A percentile compares a stretch with the other conserved stretches of the same genome.
Evolutionary conservation across 35 echinoderm and acorn worm species (phyloP).

Genomic region (Amphiura filiformis): DNA sequence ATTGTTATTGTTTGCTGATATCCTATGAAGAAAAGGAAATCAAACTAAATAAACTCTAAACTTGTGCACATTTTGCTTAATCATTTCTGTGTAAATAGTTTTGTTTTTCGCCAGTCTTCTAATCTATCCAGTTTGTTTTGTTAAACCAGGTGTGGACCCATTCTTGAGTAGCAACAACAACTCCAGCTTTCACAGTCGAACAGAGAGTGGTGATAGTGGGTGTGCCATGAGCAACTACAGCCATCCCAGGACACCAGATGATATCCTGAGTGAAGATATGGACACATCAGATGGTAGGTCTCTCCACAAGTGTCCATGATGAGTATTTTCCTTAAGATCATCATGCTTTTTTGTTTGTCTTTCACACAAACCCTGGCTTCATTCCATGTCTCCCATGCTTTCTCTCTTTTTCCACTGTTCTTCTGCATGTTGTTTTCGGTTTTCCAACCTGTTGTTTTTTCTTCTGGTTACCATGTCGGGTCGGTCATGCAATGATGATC

Average conservation of each 20-base stretch:
- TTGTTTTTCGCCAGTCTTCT: not conserved
- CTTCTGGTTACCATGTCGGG: not conserved
- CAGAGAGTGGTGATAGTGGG: slow-evolving; percentile 87
- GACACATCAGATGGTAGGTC: slow-evolving; percentile 71
- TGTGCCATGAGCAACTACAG: slow-evolving; percentile 93
- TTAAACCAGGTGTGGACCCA: slow-evolving; percentile 56
- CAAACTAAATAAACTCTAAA: too few relatives aligned
- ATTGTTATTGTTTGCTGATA: too few relatives aligned
- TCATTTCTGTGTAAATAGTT: too few relatives aligned
- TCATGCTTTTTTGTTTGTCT: not conserved
- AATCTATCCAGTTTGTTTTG: not conserved
- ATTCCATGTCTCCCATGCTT: not conserved
- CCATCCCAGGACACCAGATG: slow-evolving; percentile 87
- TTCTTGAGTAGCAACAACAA: slow-evolving; percentile 74
- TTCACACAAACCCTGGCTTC: not conserved
- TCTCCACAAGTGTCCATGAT: not conserved
- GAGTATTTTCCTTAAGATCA: too few relatives aligned
- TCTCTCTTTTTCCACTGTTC: not conserved
- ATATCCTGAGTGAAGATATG: slow-evolving; percentile 90
- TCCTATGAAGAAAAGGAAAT: too few relatives aligned
- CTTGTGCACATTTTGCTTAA: too few relatives aligned
- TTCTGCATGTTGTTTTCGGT: not conserved
- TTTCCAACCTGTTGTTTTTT: not conserved
- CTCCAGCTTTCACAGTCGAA: slow-evolving; percentile 69
- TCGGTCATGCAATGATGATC: not conserved